Evolutionary conservation across 2,113 vertebrate species (phyloP), one percentile per base, ranked within the genome.

Genomic region (Amazona guildingii): DNA sequence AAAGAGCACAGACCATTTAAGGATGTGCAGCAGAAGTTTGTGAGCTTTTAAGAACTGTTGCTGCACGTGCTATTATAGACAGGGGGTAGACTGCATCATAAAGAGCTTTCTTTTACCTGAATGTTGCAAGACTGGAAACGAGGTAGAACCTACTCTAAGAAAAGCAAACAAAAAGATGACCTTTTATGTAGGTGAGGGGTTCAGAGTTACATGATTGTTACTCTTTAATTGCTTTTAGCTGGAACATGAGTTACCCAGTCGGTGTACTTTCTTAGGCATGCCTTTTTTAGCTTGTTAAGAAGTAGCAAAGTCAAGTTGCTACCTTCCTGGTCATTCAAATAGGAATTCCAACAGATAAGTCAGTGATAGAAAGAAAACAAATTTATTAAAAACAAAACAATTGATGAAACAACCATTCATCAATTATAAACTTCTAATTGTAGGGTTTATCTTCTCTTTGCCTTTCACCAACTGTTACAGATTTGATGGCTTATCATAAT

Each of bases 391-490:
- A 95, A 29, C 44, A 77, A 90, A 86, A 86, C 48, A 18, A 87
- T 67, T 85, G 61, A 75, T 92, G 33, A 85, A 92, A 67, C 68
- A 84, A 83, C 54, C 39, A 59, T 90, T 91, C 86, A 95, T 95
- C 88, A 86, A 23, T 67, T 27, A 63, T 95, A 90, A 95, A 94
- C 77, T 79, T 28, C 63, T 64, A 86, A 97, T 89, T 89, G 86
- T 46, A 39, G 62, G 49, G 33, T 94, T 97, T 98, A 97, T 97
- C 98, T 96, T n/a, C 73, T 25, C 70, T 57, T 83, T 66, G 66
- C 95, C 96, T 97, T 95, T 97, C 97, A 82, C 96, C 84, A 96
- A 97, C 97, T 94, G 97, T 97, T 93, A 94, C 98, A 83, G 95
- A 90, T 97, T 97, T 96, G 97, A 96, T 95, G 73, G 57, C 94